Percentiles rank a stretch among this genome's conserved stretches.
phyloP scores from a whole-genome alignment of 2,888 invertebrate species.

The Ophonus ardosiacus region DNA sequence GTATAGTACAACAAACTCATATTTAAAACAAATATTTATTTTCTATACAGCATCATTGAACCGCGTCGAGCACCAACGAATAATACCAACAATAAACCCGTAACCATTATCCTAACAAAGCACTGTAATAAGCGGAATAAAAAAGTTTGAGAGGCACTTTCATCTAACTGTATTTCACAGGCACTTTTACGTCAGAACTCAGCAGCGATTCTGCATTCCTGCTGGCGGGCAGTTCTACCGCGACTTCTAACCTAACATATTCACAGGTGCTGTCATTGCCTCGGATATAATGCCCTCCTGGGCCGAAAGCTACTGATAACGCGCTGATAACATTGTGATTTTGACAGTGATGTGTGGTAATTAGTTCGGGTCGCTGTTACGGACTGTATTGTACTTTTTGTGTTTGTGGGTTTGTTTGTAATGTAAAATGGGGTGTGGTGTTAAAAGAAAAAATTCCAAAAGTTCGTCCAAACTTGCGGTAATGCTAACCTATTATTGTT shows the following conservation, averaged over 20 bases:
- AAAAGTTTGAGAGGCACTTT: slow-evolving; percentile 55
- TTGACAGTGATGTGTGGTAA: slow-evolving; percentile 13
- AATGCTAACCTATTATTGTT: background rate
- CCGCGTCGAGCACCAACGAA: background rate
- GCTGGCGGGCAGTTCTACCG: slow-evolving; percentile 5
- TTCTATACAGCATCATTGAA: slow-evolving; percentile 7
- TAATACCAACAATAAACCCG: slow-evolving; percentile 32
- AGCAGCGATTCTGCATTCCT: slow-evolving; percentile 10
- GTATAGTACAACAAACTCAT: slow-evolving; percentile 15
- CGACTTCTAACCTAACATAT: slow-evolving; percentile 26
- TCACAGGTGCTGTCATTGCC: background rate
- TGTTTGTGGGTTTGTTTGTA: slow-evolving; percentile 17
- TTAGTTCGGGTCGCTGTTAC: slow-evolving; percentile 5
- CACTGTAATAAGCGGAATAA: background rate
- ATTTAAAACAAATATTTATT: slow-evolving; percentile 37
- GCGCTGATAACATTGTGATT: slow-evolving; percentile 27
- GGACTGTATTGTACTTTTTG: background rate
- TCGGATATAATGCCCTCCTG: background rate
- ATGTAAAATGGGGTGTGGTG: slow-evolving; percentile 61
- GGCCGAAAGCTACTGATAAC: background rate
- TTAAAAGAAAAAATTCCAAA: slow-evolving; percentile 59
- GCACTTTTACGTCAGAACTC: slow-evolving; percentile 2
- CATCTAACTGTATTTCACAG: slow-evolving; percentile 53
- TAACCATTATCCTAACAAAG: slow-evolving; percentile 8
- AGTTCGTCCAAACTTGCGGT: slow-evolving; percentile 51